Evolutionary conservation across 2,888 invertebrate species (phyloP), one percentile per base, ranked within the genome.

Genomic region (Drosophila aldrichi): DNA sequence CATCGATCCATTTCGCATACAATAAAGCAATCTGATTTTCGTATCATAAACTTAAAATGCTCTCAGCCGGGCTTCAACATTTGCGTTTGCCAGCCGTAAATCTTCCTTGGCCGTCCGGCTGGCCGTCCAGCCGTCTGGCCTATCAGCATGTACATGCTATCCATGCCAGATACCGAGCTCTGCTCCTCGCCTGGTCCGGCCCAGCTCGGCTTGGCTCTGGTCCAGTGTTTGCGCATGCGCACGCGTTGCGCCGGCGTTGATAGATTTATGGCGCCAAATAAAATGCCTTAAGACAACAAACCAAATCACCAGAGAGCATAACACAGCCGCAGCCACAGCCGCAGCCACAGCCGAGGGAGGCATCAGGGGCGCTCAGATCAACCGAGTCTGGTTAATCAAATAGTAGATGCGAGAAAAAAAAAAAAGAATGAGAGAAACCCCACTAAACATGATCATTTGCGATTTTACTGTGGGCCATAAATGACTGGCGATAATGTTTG

Each of bases 251-350:
- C 41, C 69, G 48, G 71, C 85, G 90, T 86, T 91, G 91, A 91
- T 91, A 91, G 91, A 91, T 91, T 91, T 91, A 91, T 91, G 91
- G 91, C 91, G 91, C 91, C 91, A 91, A 91, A 91, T 91, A 90
- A 91, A 91, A 87, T 89, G 90, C 90, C 85, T 76, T 81, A 80
- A 84, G 88, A 89, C 84, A 90, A 86, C 72, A 77, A 76, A 69
- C 81, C 81, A 81, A 88, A 82, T 84, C 88, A 82, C 63, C 76
- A 67, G 56, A 58, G 60, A 58, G 61, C 36, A 22, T 44, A 49
- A 18, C 29, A 34, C 18, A 63, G 56, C 46, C 25, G n/a, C 46
- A 25, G 25, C 25, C 9, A 46, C 29, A 1, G n/a, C n/a, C n/a
- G n/a, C n/a, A n/a, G n/a, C n/a, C n/a, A n/a, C n/a, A n/a, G 40